A percentile compares a stretch with the other conserved stretches of the same genome.
phyloP scores from a whole-genome alignment of 2,797 vertebrate genomes.

The Sternotherus odoratus region DNA sequence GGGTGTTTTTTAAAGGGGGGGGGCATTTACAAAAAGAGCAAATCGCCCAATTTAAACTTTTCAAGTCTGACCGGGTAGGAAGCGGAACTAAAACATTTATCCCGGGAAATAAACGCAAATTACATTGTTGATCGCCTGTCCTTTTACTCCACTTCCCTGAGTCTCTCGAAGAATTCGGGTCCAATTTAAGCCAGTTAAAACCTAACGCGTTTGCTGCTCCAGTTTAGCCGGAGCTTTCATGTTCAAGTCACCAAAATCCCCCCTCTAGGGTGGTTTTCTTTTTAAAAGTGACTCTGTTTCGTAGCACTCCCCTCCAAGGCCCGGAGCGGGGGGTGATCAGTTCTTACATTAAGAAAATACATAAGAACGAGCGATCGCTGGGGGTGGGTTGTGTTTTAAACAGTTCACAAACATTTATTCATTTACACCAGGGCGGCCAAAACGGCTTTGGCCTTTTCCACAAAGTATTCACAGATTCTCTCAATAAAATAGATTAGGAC shows the following conservation, averaged over 20 bases:
- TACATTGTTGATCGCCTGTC: not conserved
- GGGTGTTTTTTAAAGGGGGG: not conserved
- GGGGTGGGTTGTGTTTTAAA: conserved; percentile 50
- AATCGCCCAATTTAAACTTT: not conserved
- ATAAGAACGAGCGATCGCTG: conserved; percentile 60
- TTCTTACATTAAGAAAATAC: conserved; percentile 40
- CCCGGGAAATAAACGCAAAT: not conserved
- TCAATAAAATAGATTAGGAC: conserved; percentile 88
- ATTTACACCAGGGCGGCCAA: conserved; percentile 88
- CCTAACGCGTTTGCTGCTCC: not conserved
- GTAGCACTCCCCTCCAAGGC: conserved; percentile 17
- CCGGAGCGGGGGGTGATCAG: not conserved
- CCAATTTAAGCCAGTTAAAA: not conserved
- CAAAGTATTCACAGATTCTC: conserved; percentile 91
- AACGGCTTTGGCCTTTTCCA: conserved; percentile 80
- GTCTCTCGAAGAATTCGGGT: not conserved
- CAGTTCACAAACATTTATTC: conserved; percentile 99
- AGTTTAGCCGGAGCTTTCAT: not conserved
- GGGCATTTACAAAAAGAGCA: not conserved
- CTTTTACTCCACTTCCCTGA: not conserved
- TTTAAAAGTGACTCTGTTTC: not conserved
- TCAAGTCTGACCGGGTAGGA: not conserved
- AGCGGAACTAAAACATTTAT: not conserved
- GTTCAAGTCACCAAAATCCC: not conserved
- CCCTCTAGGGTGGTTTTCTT: not conserved